phyloP scores from a whole-genome alignment of 2,113 vertebrate species.

The Alaudala cheleensis region DNA sequence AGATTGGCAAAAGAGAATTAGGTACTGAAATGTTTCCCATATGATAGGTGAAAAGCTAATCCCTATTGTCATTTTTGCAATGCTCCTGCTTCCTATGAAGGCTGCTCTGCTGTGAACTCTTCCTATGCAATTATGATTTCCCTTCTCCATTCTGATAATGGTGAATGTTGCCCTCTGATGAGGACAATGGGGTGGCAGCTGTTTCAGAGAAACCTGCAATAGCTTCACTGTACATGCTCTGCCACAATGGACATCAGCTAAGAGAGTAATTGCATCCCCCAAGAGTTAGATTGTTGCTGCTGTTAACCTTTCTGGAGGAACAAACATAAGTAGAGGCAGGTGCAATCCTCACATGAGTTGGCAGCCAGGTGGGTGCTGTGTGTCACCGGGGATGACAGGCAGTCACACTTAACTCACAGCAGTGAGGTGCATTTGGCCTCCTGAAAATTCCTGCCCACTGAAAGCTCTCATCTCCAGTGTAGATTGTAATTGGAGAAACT shows the following conservation, averaged over 20 bases:
- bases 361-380: rapidly evolving
- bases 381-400: neutral
- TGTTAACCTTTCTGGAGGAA: neutral
- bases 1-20: rapidly evolving
- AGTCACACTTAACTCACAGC: rapidly evolving
- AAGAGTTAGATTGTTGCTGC: neutral
- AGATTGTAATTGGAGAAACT: neutral
- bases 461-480: neutral
- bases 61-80: neutral
- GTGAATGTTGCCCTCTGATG: neutral
- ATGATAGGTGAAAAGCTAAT: neutral
- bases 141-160: rapidly evolving
- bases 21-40: neutral
- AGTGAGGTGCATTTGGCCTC: neutral
- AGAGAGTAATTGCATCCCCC: neutral
- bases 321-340: neutral
- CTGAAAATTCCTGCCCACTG: neutral
- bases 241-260: neutral
- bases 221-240: neutral
- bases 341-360: neutral
- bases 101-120: neutral
- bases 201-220: neutral
- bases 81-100: neutral
- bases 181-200: neutral
- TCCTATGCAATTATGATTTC: rapidly evolving